phyloP scores from a whole-genome alignment of 1,140 invertebrate genomes.

The Muscidifurax raptorellus region DNA sequence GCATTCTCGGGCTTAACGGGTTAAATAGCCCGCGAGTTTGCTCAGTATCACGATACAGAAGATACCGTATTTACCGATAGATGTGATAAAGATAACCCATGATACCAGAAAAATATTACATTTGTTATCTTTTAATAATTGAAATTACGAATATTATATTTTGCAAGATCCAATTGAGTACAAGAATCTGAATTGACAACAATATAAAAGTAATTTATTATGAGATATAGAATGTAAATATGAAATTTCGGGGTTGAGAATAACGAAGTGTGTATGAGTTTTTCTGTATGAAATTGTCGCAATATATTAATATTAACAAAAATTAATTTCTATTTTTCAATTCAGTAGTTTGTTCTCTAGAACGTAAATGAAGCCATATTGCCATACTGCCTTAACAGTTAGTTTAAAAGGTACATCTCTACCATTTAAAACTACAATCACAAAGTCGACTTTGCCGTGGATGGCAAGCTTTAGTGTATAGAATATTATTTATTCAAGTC shows the following conservation, averaged over 20 bases:
- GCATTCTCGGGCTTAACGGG: too few relatives aligned
- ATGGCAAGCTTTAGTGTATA: conserved; percentile 37
- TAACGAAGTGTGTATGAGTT: neutral
- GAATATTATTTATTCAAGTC: conserved; percentile 42
- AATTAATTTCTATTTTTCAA: conserved; percentile 12
- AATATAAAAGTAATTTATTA: conserved; percentile 10
- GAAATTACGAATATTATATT: neutral
- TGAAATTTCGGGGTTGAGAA: neutral
- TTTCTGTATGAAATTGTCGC: neutral
- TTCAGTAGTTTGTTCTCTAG: conserved; percentile 38
- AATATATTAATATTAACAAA: neutral
- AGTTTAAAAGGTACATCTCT: conserved; percentile 60
- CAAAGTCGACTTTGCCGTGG: conserved; percentile 30
- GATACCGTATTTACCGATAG: neutral
- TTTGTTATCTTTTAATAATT: neutral
- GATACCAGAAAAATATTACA: neutral
- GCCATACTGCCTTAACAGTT: conserved; percentile 72
- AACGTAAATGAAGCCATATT: conserved; percentile 64
- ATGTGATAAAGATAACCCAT: neutral
- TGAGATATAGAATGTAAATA: conserved; percentile 6
- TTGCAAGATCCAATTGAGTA: conserved; percentile 15
- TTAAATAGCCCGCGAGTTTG: neutral
- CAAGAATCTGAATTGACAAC: conserved; percentile 30
- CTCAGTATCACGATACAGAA: neutral
- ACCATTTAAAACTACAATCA: conserved; percentile 39